Conservation (phyloP, 2,888 invertebrate species). For the Steromphala cineraria region DNA sequence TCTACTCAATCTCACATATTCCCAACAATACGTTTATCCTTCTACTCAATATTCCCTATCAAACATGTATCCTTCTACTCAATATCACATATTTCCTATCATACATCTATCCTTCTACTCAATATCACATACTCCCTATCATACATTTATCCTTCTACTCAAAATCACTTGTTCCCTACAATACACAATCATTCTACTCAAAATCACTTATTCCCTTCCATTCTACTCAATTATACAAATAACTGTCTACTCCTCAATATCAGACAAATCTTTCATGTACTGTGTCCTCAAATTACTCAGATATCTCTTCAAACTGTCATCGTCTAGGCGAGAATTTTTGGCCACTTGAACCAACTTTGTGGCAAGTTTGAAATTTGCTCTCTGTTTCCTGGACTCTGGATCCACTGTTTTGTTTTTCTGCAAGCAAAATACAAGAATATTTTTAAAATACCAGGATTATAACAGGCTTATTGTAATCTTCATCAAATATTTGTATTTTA, state of each 20-base stretch:
- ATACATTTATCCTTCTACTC: too few relatives aligned
- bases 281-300: conserved; percentile 59
- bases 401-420: conserved; percentile 37
- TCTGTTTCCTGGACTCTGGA: conserved; percentile 47
- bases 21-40: too few relatives aligned
- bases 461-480: not conserved
- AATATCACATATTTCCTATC: too few relatives aligned
- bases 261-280: conserved; percentile 43
- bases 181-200: too few relatives aligned
- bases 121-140: too few relatives aligned
- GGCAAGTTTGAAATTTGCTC: conserved; percentile 67
- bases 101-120: too few relatives aligned
- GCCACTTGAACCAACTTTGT: conserved; percentile 67
- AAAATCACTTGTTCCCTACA: too few relatives aligned
- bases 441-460: not conserved
- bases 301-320: conserved; percentile 61
- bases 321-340: conserved; percentile 68
- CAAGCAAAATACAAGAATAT: conserved; percentile 7
- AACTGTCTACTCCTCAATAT: not conserved
- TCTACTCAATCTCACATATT: too few relatives aligned
- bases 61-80: too few relatives aligned
- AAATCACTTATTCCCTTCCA: not conserved
- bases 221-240: not conserved
- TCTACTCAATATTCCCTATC: too few relatives aligned
- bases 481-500: too few relatives aligned